Percentiles rank a stretch among this genome's conserved stretches.
These are phyloP conservation scores for Mugil cephalus DNA, from an alignment of 2,113 vertebrate species.

Conservation along the genomic window DNA sequence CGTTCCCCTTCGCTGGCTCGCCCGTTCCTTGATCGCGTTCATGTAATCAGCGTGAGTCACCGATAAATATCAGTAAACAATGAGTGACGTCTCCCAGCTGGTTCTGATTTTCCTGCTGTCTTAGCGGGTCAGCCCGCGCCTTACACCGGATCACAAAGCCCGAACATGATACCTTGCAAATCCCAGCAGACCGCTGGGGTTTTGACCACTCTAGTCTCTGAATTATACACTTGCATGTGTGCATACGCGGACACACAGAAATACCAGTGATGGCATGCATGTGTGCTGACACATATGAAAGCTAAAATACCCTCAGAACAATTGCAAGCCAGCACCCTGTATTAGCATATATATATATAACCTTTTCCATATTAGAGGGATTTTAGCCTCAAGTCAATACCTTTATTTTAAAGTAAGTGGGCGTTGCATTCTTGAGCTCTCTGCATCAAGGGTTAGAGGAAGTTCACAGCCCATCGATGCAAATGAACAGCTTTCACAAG, in stretches of 20 bases:
- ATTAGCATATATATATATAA: conserved; percentile 14
- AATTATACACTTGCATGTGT: conserved; percentile 44
- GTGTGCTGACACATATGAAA: conserved; percentile 3
- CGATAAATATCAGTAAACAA: conserved; percentile 71
- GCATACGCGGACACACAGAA: conserved; percentile 13
- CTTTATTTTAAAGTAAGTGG: conserved; percentile 42
- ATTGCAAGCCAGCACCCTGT: conserved; percentile 17
- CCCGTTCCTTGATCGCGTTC: conserved; percentile 39
- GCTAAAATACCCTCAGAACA: background rate
- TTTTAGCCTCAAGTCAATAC: conserved; percentile 56
- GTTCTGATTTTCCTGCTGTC: conserved; percentile 73
- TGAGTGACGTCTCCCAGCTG: conserved; percentile 73
- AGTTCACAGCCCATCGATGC: conserved; percentile 59
- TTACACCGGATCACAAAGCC: conserved; percentile 63
- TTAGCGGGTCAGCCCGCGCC: conserved; percentile 68
- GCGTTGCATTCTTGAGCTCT: conserved; percentile 42
- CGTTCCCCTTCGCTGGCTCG: conserved; percentile 33
- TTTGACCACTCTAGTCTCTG: conserved; percentile 53
- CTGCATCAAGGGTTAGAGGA: conserved; percentile 33
- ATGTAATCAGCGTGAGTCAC: conserved; percentile 60
- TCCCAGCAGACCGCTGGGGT: conserved; percentile 55
- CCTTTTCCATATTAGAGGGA: conserved; percentile 40
- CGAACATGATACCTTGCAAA: conserved; percentile 74
- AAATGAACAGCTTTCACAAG: conserved; percentile 65
- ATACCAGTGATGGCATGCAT: conserved; percentile 20